A percentile compares a stretch with the other conserved stretches of the same genome.
These are phyloP conservation scores for Erebia ligea DNA, from an alignment of 2,888 invertebrate genomes.

Conservation along the genomic window DNA sequence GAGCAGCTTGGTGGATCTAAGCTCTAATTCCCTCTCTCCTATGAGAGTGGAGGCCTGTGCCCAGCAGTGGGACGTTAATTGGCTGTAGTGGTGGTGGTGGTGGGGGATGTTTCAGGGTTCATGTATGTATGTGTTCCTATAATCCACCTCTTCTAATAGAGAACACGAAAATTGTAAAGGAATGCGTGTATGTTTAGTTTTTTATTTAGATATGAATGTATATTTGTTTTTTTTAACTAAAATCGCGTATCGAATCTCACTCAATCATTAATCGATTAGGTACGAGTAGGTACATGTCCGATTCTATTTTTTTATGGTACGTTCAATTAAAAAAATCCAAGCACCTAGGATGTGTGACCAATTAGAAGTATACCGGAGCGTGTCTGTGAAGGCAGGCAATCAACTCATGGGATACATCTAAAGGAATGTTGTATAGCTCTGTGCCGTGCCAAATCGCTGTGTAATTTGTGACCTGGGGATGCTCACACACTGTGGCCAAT, in stretches of 20 bases:
- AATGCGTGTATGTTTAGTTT: no score
- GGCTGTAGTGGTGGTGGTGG: no score
- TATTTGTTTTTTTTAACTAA: constrained; percentile 6
- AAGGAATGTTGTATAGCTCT: constrained; percentile 30
- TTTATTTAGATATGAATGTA: neutral
- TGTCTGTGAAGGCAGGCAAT: constrained; percentile 33
- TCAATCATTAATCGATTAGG: constrained; percentile 22
- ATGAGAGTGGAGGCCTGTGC: no score
- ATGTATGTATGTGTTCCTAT: no score
- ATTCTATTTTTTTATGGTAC: constrained; percentile 12
- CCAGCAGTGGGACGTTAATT: no score
- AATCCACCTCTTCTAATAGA: no score
- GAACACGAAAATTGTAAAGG: no score
- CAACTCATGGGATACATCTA: constrained; percentile 24
- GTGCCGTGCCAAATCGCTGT: constrained; percentile 58
- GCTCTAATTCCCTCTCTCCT: no score
- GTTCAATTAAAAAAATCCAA: constrained; percentile 30
- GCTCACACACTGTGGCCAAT: no score
- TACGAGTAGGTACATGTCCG: constrained; percentile 13
- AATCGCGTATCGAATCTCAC: constrained; percentile 19
- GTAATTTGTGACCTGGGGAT: constrained; percentile 49
- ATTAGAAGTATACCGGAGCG: constrained; percentile 38
- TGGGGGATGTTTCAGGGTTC: no score
- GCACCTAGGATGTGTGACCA: constrained; percentile 32
- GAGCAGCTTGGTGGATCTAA: no score